Evolutionary conservation across 2,797 vertebrate species (phyloP).

Genomic region (Crax fasciolata): DNA sequence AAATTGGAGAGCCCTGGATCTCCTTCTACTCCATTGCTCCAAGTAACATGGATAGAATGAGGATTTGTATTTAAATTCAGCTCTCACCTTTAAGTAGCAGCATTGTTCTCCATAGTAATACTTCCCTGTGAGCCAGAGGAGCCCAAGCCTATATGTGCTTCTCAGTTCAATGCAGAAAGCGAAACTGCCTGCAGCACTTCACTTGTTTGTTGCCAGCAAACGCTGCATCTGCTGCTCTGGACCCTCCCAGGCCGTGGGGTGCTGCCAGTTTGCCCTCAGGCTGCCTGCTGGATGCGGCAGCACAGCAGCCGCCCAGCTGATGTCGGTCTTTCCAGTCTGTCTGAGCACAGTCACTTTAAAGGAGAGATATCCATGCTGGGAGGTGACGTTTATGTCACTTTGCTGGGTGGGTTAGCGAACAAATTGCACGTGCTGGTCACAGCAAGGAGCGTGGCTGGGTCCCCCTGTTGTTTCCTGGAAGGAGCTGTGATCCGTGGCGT

Average conservation of each 20-base stretch:
- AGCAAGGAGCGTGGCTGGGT: fast-evolving
- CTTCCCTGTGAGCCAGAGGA: neutral
- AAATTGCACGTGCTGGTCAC: fast-evolving
- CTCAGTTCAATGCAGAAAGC: neutral
- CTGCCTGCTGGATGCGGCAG: neutral
- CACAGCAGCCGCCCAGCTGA: neutral
- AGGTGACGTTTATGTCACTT: neutral
- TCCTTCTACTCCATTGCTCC: neutral
- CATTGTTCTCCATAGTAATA: neutral
- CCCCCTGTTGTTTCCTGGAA: neutral
- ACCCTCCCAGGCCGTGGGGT: fast-evolving
- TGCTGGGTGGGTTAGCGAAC: neutral
- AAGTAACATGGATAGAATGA: neutral
- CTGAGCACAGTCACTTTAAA: neutral
- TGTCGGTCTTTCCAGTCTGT: neutral
- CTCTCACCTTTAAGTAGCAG: neutral
- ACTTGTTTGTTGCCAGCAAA: neutral
- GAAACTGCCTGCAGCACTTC: neutral
- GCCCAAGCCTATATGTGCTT: neutral
- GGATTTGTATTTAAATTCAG: neutral
- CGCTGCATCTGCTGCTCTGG: fast-evolving
- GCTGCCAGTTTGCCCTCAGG: neutral
- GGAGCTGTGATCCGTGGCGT: neutral
- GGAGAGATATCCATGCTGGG: neutral
- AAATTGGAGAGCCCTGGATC: neutral